phyloP scores from a whole-genome alignment of 1,140 invertebrate species.

The Ostrea denselamellosa region DNA sequence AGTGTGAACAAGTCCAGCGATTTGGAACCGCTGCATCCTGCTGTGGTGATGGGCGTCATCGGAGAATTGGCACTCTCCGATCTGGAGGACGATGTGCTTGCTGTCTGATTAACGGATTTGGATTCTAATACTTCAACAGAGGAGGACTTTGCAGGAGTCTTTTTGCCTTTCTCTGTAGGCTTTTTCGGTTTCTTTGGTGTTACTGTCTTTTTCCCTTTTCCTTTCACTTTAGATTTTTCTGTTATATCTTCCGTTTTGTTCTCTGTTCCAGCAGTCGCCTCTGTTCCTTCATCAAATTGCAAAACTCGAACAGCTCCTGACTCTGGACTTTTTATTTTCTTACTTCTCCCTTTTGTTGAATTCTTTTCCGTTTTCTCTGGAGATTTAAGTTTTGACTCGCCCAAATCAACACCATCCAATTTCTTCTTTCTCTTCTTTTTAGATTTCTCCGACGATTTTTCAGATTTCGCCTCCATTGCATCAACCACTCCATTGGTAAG shows the following conservation, averaged over 20 bases:
- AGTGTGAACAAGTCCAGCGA: slow-evolving; percentile 15
- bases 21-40: background rate
- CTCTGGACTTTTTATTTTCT: slow-evolving; percentile 30
- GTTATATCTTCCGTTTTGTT: background rate
- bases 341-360: no score
- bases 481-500: slow-evolving; percentile 12
- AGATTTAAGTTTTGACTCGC: background rate
- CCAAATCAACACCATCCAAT: background rate
- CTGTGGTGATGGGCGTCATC: background rate
- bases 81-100: background rate
- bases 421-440: slow-evolving; percentile 28
- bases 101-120: background rate
- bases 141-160: background rate
- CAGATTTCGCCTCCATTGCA: background rate
- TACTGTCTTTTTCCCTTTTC: slow-evolving; percentile 18
- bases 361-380: slow-evolving; percentile 4
- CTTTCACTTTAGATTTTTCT: background rate
- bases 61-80: background rate
- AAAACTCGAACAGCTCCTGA: slow-evolving; percentile 13
- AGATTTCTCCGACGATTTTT: background rate
- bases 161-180: background rate
- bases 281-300: slow-evolving; percentile 13
- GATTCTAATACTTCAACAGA: background rate
- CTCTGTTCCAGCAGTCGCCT: background rate
- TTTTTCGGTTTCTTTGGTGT: slow-evolving; percentile 11